phyloP scores from a whole-genome alignment of 1,140 invertebrate species.

The Wiebesia pumilae region DNA sequence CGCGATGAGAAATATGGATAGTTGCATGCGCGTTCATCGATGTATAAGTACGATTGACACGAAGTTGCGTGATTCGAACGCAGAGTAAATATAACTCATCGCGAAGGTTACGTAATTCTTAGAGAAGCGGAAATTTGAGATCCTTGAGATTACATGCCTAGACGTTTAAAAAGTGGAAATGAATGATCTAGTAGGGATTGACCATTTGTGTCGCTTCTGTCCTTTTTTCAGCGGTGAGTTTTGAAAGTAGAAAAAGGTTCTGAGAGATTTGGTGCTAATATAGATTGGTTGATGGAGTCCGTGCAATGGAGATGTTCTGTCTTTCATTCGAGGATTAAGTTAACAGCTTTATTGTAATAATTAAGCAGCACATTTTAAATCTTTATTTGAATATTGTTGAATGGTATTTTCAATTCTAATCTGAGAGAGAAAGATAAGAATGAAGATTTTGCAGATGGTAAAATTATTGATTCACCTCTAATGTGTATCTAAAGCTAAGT shows the following conservation, averaged over 20 bases:
- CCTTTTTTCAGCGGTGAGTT: neutral
- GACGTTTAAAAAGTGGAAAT: constrained; percentile 19
- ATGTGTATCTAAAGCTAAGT: no score
- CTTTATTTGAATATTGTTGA: neutral
- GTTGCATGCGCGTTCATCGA: no score
- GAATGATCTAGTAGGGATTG: constrained; percentile 1
- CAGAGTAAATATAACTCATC: neutral
- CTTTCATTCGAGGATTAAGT: neutral
- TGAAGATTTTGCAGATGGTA: neutral
- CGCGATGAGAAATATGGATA: no score
- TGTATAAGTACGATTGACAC: no score
- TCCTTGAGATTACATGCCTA: neutral
- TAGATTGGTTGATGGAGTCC: neutral
- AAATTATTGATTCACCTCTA: no score
- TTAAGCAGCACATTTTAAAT: neutral
- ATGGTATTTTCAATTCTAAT: neutral
- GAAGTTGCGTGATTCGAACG: constrained; percentile 7
- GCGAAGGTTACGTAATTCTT: neutral
- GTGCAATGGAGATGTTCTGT: neutral
- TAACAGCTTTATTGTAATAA: neutral
- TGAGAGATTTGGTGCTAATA: neutral
- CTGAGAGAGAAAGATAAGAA: no score
- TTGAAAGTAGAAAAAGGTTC: neutral
- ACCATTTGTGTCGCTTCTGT: neutral
- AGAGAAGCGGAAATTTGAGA: constrained; percentile 26